Conservation (phyloP, 2,888 invertebrate species). For the Cinara cedri region DNA sequence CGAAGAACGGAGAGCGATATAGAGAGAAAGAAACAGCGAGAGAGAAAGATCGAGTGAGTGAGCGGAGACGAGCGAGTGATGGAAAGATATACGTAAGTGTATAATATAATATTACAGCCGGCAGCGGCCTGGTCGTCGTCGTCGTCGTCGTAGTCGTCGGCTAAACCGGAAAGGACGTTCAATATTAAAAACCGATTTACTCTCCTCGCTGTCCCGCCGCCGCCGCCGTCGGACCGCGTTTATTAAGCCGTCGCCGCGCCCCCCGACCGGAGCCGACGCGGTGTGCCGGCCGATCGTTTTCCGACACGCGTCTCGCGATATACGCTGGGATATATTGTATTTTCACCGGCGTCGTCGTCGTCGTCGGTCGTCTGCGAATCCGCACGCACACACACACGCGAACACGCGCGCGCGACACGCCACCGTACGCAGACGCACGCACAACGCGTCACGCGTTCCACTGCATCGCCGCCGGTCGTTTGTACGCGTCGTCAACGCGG, state of each 20-base stretch:
- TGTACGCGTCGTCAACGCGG: background rate
- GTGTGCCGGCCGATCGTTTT: constrained; percentile 11
- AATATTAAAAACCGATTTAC: constrained; percentile 56
- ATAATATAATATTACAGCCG: background rate
- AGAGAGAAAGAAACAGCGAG: no score
- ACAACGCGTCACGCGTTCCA: background rate
- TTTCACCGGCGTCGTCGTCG: background rate
- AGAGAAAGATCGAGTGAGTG: background rate
- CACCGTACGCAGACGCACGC: background rate
- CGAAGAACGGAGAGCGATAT: background rate
- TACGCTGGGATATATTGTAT: background rate
- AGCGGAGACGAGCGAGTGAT: background rate
- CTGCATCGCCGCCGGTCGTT: background rate
- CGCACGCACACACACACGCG: background rate
- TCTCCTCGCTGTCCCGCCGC: background rate
- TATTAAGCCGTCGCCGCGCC: constrained; percentile 20
- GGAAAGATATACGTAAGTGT: no score
- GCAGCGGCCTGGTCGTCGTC: no score
- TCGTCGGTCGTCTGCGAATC: constrained; percentile 9
- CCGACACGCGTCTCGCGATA: constrained; percentile 14
- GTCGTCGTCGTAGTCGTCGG: constrained; percentile 43
- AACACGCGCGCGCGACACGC: background rate
- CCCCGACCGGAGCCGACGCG: constrained; percentile 1
- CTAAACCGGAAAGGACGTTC: constrained; percentile 55
- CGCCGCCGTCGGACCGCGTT: background rate